Evolutionary conservation across 1,140 invertebrate genomes (phyloP).

Genomic region (Bradysia coprophila): DNA sequence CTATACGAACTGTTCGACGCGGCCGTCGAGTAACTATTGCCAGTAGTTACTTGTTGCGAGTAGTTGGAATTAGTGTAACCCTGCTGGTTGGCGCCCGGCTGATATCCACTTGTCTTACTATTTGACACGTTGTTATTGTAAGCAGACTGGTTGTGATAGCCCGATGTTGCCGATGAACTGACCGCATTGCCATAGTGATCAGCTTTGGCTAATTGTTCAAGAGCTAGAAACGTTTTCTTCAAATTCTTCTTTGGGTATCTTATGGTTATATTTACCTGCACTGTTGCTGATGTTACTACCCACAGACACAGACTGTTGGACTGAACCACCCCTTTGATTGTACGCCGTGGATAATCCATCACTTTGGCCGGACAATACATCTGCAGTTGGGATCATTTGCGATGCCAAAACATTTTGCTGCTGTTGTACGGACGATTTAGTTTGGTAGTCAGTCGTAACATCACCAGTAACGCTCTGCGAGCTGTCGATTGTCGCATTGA

Average conservation of each 20-base stretch:
- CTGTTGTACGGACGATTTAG: slow-evolving; percentile 11
- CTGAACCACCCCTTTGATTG: slow-evolving; percentile 10
- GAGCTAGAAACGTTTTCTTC: slow-evolving; percentile 3
- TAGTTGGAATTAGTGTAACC: slow-evolving; percentile 18
- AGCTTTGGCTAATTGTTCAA: slow-evolving; percentile 20
- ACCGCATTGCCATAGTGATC: slow-evolving; percentile 16
- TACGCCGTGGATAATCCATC: slow-evolving; percentile 15
- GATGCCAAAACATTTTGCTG: no score
- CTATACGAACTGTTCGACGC: slow-evolving; percentile 14
- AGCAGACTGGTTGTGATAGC: slow-evolving; percentile 14
- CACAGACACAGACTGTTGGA: slow-evolving; percentile 6
- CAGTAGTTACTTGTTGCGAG: slow-evolving; percentile 11
- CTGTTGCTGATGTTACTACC: slow-evolving; percentile 1
- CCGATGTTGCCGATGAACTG: slow-evolving; percentile 7
- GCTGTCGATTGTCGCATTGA: slow-evolving; percentile 15
- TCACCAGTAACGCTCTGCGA: slow-evolving; percentile 12
- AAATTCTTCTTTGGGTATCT: not conserved
- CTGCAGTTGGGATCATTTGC: slow-evolving; percentile 10
- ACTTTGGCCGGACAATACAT: slow-evolving; percentile 7
- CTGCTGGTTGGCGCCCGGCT: slow-evolving; percentile 7
- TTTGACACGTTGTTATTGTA: slow-evolving; percentile 13
- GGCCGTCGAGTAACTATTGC: slow-evolving; percentile 7
- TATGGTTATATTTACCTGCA: not conserved
- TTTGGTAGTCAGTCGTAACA: slow-evolving; percentile 18
- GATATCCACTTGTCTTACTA: slow-evolving; percentile 16